Conservation (phyloP, 2,888 invertebrate species). For the Electrophaes corylata region DNA sequence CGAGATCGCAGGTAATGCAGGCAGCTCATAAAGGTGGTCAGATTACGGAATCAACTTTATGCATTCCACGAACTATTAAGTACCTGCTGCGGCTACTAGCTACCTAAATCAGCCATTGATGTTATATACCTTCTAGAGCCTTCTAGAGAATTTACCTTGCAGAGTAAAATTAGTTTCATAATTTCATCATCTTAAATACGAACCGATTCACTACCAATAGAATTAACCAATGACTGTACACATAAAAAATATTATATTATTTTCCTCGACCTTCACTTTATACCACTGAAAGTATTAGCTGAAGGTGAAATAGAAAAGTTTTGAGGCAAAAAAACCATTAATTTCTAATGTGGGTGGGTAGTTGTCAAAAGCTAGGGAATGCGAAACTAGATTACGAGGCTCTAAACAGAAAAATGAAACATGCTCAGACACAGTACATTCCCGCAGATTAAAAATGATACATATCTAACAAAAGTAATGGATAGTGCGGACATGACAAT, state of each 20-base stretch:
- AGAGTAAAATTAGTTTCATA: not conserved
- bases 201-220: no score
- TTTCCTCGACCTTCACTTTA: no score
- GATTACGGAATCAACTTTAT: slow-evolving; percentile 67
- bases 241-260: no score
- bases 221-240: no score
- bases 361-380: not conserved
- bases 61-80: slow-evolving; percentile 55
- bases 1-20: slow-evolving; percentile 58
- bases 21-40: slow-evolving; percentile 66
- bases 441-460: not conserved
- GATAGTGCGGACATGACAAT: slow-evolving; percentile 26
- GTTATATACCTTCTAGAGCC: slow-evolving; percentile 35
- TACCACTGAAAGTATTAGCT: no score
- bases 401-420: not conserved
- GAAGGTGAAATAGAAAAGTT: no score
- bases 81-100: slow-evolving; percentile 18
- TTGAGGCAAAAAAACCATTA: not conserved
- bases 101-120: slow-evolving; percentile 49
- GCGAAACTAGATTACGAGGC: not conserved
- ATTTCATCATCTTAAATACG: no score
- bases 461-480: slow-evolving; percentile 2
- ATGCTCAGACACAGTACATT: not conserved
- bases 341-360: not conserved
- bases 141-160: not conserved